These are phyloP conservation scores for Hermodice carunculata DNA, from an alignment of 2,888 invertebrate species.

Conservation along the genomic window DNA sequence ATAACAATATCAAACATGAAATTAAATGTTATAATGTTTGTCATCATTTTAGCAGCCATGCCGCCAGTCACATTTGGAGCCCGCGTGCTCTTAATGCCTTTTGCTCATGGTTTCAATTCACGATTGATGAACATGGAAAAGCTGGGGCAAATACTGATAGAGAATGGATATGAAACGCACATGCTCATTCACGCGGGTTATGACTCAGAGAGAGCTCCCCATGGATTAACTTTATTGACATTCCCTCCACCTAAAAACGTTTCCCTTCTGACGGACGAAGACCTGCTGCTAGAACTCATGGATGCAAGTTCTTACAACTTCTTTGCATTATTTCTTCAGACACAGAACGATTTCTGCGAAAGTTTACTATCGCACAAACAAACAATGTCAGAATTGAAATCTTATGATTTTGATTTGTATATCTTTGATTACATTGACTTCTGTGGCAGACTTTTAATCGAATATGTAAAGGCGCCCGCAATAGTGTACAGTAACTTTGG, in stretches of 20 bases:
- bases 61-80: too few species aligned
- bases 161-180: slow-evolving; percentile 27
- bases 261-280: too few species aligned
- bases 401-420: slow-evolving; percentile 3
- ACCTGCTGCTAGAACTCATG: too few species aligned
- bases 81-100: slow-evolving; percentile 42
- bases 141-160: slow-evolving; percentile 26
- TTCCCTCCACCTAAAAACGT: too few species aligned
- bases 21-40: too few species aligned
- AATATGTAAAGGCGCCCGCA: slow-evolving; percentile 4
- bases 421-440: slow-evolving; percentile 1
- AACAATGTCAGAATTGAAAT: background rate
- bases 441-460: slow-evolving; percentile 7
- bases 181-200: slow-evolving; percentile 25
- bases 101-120: slow-evolving; percentile 41
- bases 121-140: slow-evolving; percentile 39
- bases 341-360: background rate
- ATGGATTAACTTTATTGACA: too few species aligned
- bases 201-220: background rate
- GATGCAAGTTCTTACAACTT: too few species aligned
- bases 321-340: too few species aligned
- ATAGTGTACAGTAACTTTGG: slow-evolving; percentile 12
- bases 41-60: too few species aligned
- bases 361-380: background rate
- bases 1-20: too few species aligned